Evolutionary conservation across 2,888 invertebrate genomes (phyloP), one percentile per base, ranked within the genome.

Genomic region (Oxyteleia sp.): DNA sequence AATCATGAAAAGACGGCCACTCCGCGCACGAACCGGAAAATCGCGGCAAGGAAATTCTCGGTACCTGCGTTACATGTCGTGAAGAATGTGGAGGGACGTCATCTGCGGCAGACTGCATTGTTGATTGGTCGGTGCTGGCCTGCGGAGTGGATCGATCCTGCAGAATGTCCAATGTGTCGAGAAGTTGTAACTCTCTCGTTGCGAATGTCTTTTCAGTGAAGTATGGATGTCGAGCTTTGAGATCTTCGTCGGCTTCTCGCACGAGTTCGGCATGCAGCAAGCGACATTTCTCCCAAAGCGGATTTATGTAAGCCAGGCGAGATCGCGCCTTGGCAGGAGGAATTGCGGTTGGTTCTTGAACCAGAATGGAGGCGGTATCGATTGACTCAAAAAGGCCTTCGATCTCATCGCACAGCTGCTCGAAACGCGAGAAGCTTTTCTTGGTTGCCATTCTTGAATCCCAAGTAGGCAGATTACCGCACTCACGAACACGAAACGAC

Each of bases 1-100:
- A 68, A 16, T 68, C 49, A 7, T 66, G 35, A 23, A 66, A 66
- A 11, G 18, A 66, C n/a, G n/a, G n/a, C n/a, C n/a, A n/a, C 10
- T 64, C 18, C 15, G 15, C 26, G n/a, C 29, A 61, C 0, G 16
- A 11, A 4, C 61, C 61, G n/a, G 61, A 45, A 15, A 64, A 64
- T 10, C 35, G 49, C 1, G 61, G 45, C n/a, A 45, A 16, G n/a
- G 11, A 13, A 4, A 61, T 61, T 8, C 13, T 43, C 11, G 61
- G 45, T 10, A 61, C 18, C 23, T 43, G 41, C 11, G 59, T 45
- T 10, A 61, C 16, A 38, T 23, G 38, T 20, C 57, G 57, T 26
- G 5, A 2, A 20, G 32, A 20, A 18, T 47, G n/a, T n/a, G n/a
- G n/a, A n/a, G n/a, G n/a, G n/a, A n/a, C 20, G 16, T 18, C 4